Conservation (phyloP, 2,797 vertebrate genomes). For the Novumbra hubbsi region DNA sequence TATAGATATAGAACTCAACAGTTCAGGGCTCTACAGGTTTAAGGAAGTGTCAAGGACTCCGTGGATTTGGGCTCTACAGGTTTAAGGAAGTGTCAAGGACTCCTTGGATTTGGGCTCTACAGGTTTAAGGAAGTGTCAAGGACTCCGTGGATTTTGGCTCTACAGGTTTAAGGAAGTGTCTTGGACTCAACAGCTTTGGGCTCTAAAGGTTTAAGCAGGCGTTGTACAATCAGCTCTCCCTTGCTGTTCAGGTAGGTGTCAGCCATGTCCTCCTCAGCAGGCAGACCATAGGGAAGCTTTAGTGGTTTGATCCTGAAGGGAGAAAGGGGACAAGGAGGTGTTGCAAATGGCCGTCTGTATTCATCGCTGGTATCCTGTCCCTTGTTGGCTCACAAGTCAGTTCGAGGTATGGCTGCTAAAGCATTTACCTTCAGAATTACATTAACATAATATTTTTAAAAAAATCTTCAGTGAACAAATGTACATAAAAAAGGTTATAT, state of each 20-base stretch:
- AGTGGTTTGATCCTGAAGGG: conserved; percentile 84
- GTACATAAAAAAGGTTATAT: too few species aligned
- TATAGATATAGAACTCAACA: conserved; percentile 66
- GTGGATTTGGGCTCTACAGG: background rate
- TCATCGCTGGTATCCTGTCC: too few species aligned
- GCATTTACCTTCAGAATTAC: too few species aligned
- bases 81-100: conserved; percentile 53
- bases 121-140: conserved; percentile 73
- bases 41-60: conserved; percentile 71
- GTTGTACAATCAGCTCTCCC: conserved; percentile 84
- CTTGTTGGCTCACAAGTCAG: too few species aligned
- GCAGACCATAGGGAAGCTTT: conserved; percentile 86
- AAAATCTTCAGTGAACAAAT: too few species aligned
- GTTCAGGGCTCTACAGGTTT: conserved; percentile 72
- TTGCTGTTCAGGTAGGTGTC: conserved; percentile 83
- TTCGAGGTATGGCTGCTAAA: too few species aligned
- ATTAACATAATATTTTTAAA: too few species aligned
- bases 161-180: conserved; percentile 7
- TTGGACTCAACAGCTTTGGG: conserved; percentile 71
- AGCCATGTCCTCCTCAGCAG: conserved; percentile 84
- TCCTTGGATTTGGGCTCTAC: conserved; percentile 69
- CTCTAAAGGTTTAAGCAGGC: conserved; percentile 71
- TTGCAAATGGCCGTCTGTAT: too few species aligned
- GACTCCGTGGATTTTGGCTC: background rate
- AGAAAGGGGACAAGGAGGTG: background rate